A percentile compares a stretch with the other conserved stretches of the same genome.
Evolutionary conservation across 2,797 vertebrate genomes (phyloP).

Genomic region (Steatocranus sp.): DNA sequence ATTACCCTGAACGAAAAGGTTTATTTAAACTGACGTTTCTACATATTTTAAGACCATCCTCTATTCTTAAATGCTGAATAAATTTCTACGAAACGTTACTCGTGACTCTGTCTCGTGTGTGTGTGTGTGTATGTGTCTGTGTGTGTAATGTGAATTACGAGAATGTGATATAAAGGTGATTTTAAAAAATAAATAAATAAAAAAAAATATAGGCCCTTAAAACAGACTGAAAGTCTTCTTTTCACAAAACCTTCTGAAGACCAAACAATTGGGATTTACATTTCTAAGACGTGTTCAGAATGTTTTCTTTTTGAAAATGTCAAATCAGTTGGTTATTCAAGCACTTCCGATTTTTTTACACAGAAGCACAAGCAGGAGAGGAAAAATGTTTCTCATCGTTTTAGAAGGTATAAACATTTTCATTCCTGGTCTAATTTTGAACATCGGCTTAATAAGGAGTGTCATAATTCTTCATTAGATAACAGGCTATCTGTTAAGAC

Average conservation of each 20-base stretch:
- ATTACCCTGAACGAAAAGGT: conserved; percentile 75
- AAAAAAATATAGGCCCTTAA: neutral
- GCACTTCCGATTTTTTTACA: neutral
- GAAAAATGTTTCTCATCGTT: too few species aligned
- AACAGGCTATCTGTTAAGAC: neutral
- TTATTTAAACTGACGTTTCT: conserved; percentile 86
- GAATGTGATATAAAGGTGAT: neutral
- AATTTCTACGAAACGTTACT: conserved; percentile 80
- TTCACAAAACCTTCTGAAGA: fast-evolving
- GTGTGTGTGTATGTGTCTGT: conserved; percentile 31
- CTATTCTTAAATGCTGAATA: conserved; percentile 85
- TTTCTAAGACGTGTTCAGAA: neutral
- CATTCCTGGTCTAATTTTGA: neutral
- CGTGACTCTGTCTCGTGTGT: conserved; percentile 56
- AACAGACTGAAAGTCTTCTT: neutral
- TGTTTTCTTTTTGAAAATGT: neutral
- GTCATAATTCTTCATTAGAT: neutral
- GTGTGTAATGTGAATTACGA: neutral
- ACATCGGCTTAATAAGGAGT: neutral
- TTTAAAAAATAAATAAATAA: fast-evolving
- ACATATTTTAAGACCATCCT: conserved; percentile 83
- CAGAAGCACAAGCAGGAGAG: neutral
- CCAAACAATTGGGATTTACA: neutral
- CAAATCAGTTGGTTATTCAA: neutral
- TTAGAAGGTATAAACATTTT: neutral